Evolutionary conservation across 2,888 invertebrate genomes (phyloP).

Genomic region (Euzophera pinguis): DNA sequence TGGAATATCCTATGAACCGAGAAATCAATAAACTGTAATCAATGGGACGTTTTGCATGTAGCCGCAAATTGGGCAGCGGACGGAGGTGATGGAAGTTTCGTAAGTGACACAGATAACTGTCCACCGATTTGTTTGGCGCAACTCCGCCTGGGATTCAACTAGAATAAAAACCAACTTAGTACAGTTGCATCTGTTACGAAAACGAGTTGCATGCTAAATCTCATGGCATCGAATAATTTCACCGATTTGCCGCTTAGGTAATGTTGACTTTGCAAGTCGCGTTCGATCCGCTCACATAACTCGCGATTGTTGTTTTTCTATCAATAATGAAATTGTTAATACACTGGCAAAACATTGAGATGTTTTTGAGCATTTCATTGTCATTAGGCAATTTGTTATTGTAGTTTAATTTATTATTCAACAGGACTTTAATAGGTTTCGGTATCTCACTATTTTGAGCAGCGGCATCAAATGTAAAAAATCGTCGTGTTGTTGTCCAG

Average conservation of each 20-base stretch:
- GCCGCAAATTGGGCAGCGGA: constrained; percentile 17
- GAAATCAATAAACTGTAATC: neutral
- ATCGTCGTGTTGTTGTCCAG: too few relatives aligned
- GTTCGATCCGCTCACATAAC: constrained; percentile 44
- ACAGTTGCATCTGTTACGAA: constrained; percentile 25
- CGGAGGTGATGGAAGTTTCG: constrained; percentile 16
- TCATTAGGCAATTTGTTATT: neutral
- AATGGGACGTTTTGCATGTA: neutral
- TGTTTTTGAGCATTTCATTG: neutral
- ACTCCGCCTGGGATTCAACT: constrained; percentile 20
- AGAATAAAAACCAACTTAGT: constrained; percentile 21
- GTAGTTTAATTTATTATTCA: too few relatives aligned
- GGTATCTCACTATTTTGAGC: too few relatives aligned
- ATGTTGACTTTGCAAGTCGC: constrained; percentile 18
- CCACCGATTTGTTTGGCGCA: constrained; percentile 24
- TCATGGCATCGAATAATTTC: constrained; percentile 20
- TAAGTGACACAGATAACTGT: constrained; percentile 27
- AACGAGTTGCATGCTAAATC: constrained; percentile 22
- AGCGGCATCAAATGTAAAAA: neutral
- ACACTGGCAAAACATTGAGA: constrained; percentile 12
- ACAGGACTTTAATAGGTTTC: too few relatives aligned
- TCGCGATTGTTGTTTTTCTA: constrained; percentile 29
- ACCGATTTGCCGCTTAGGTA: constrained; percentile 17
- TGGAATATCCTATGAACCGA: constrained; percentile 6
- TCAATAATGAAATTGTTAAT: constrained; percentile 17